Conservation (phyloP, 2,888 invertebrate genomes). For the Ophion ellenae region DNA sequence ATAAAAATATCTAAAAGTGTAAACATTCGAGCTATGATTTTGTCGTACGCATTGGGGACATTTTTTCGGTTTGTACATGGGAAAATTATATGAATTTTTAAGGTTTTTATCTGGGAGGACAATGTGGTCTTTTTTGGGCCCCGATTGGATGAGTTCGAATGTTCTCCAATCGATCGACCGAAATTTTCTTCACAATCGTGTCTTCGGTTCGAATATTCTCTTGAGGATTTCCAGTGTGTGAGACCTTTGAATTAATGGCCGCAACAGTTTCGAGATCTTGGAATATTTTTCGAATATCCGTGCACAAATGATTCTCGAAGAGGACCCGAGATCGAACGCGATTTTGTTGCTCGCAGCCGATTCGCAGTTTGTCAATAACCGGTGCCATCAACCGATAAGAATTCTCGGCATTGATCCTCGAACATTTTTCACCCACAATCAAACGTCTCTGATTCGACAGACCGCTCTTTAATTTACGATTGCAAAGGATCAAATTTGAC, state of each 20-base stretch:
- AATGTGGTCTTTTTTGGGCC: conserved; percentile 54
- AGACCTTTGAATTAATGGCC: conserved; percentile 19
- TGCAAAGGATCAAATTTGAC: conserved; percentile 61
- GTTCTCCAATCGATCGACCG: conserved; percentile 5
- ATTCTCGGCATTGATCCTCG: conserved; percentile 67
- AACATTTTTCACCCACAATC: conserved; percentile 62
- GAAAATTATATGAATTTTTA: background rate
- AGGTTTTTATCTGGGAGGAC: conserved; percentile 49
- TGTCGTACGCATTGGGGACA: background rate
- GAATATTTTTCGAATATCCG: conserved; percentile 66
- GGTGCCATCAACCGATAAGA: conserved; percentile 64
- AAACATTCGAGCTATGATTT: background rate
- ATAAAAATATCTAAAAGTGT: no score
- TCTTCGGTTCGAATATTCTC: background rate
- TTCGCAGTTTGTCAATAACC: conserved; percentile 64
- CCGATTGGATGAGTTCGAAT: background rate
- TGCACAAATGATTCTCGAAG: conserved; percentile 64
- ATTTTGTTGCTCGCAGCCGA: conserved; percentile 60
- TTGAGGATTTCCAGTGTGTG: background rate
- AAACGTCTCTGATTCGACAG: conserved; percentile 62
- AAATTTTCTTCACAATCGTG: conserved; percentile 6
- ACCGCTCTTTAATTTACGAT: conserved; percentile 61
- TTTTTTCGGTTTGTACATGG: background rate
- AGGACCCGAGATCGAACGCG: conserved; percentile 43
- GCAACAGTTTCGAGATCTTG: conserved; percentile 58